Evolutionary conservation across 2,113 vertebrate species (phyloP).

Genomic region (Brachionichthys hirsutus): DNA sequence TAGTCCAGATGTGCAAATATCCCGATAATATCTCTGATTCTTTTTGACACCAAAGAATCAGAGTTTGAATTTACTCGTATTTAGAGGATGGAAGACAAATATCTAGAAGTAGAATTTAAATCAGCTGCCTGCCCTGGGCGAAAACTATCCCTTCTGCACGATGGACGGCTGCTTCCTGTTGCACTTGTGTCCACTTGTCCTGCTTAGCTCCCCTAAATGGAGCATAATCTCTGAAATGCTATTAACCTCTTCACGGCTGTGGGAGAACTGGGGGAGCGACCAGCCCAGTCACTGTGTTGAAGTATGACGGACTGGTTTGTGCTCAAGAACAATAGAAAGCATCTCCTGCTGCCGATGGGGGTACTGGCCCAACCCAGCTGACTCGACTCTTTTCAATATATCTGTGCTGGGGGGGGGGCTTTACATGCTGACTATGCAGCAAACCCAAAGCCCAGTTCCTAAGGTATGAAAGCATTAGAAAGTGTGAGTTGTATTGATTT

Average conservation of each 20-base stretch:
- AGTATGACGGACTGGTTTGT: constrained; percentile 25
- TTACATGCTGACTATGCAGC: constrained; percentile 33
- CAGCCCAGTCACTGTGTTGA: constrained; percentile 4
- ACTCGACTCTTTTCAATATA: constrained; percentile 46
- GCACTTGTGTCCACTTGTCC: neutral
- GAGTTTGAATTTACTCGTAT: constrained; percentile 5
- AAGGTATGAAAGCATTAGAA: constrained; percentile 13
- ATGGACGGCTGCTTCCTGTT: neutral
- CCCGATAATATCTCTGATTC: neutral
- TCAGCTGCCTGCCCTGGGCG: neutral
- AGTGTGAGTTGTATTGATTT: constrained; percentile 1
- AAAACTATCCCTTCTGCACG: constrained; percentile 12
- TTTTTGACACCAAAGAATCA: neutral
- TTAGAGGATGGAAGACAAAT: constrained; percentile 4
- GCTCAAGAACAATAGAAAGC: constrained; percentile 36
- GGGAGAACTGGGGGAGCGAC: too few species aligned
- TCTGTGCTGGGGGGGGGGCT: constrained; percentile 12
- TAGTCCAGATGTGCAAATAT: too few species aligned
- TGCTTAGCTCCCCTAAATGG: constrained; percentile 36
- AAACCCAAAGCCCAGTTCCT: constrained; percentile 21
- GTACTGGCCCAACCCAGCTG: constrained; percentile 41
- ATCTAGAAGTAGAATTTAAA: neutral
- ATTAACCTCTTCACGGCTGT: constrained; percentile 21
- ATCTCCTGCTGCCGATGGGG: neutral
- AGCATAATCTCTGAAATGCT: constrained; percentile 46